These are phyloP conservation scores for Propithecus perrieri DNA, from an alignment of 2,797 vertebrate species.

Conservation along the genomic window DNA sequence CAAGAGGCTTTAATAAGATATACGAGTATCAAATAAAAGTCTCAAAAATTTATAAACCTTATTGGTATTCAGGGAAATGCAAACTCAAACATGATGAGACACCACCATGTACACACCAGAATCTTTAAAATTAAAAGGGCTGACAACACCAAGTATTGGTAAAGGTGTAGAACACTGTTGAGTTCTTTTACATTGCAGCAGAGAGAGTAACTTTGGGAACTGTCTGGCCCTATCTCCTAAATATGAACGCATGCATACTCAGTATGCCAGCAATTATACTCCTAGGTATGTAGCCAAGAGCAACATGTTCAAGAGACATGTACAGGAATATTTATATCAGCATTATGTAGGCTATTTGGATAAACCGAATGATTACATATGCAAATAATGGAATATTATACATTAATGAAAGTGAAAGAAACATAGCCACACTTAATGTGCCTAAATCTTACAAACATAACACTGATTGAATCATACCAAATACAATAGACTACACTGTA, in stretches of 20 bases:
- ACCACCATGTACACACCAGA: not conserved
- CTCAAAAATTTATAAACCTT: not conserved
- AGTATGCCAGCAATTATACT: not conserved
- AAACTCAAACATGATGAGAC: not conserved
- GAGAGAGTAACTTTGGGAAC: not conserved
- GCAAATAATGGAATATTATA: not conserved
- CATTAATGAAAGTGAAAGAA: not conserved
- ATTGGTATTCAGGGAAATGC: not conserved
- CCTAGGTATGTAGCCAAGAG: not conserved
- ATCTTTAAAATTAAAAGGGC: not conserved
- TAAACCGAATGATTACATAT: not conserved
- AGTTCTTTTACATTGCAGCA: not conserved
- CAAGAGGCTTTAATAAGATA: not conserved
- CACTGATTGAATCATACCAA: not conserved
- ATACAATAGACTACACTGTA: not conserved
- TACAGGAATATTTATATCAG: not conserved
- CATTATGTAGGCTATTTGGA: not conserved
- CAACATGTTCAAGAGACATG: not conserved
- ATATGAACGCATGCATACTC: not conserved
- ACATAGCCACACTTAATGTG: not conserved
- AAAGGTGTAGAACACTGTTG: accelerated
- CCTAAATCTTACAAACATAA: not conserved
- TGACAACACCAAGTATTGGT: not conserved
- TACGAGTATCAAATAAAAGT: not conserved
- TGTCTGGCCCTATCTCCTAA: not conserved